phyloP scores from a whole-genome alignment of 2,113 vertebrate species.

The Catharus bicknelli region DNA sequence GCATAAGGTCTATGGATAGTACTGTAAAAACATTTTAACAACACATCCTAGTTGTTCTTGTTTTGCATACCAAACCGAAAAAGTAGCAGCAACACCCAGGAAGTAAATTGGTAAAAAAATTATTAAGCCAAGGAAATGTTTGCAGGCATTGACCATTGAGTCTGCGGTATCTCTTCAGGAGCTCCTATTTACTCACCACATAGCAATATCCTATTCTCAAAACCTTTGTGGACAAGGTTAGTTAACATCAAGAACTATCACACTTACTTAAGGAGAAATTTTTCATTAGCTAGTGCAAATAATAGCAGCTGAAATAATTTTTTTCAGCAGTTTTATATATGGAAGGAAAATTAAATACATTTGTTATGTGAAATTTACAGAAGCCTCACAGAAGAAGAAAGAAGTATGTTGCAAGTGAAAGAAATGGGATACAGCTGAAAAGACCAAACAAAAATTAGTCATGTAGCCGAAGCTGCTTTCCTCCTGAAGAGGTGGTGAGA shows the following conservation, averaged over 20 bases:
- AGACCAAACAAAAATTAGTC: accelerated
- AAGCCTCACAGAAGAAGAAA: background rate
- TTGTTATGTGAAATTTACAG: background rate
- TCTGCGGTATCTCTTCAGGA: background rate
- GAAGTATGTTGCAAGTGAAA: background rate
- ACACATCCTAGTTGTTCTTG: accelerated
- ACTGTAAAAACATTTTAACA: background rate
- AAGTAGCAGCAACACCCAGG: background rate
- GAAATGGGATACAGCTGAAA: background rate
- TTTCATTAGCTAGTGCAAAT: background rate
- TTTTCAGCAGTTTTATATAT: background rate
- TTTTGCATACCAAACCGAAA: background rate
- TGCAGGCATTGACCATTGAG: background rate
- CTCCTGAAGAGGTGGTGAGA: background rate
- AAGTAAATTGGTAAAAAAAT: background rate
- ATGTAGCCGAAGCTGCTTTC: background rate
- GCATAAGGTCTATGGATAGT: background rate
- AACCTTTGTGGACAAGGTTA: background rate
- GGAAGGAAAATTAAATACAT: background rate
- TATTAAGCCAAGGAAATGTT: background rate
- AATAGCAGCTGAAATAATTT: background rate
- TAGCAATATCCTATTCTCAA: background rate
- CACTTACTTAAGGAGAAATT: background rate
- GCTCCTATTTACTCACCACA: background rate
- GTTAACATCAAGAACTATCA: background rate